These are phyloP conservation scores for Philaenus spumarius DNA, from an alignment of 1,140 invertebrate species.

Conservation along the genomic window DNA sequence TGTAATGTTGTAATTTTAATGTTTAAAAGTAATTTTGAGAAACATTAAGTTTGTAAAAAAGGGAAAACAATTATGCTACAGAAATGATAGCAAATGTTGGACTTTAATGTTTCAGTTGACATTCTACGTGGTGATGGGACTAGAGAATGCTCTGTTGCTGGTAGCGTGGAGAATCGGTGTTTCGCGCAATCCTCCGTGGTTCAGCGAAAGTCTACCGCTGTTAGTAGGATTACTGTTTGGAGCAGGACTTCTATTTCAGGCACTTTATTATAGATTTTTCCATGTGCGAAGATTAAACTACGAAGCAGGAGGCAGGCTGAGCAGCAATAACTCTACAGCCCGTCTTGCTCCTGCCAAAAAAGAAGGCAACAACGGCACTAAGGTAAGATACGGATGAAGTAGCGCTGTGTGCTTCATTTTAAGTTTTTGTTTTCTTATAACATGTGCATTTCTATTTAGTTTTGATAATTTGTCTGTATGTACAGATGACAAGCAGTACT, in stretches of 20 bases:
- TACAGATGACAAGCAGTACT: too few relatives aligned
- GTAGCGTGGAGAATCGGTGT: slow-evolving; percentile 47
- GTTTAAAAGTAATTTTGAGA: too few relatives aligned
- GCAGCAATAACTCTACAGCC: slow-evolving; percentile 23
- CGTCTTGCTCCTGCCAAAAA: slow-evolving; percentile 2
- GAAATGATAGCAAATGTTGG: too few relatives aligned
- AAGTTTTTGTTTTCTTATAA: too few relatives aligned
- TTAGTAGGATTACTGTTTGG: slow-evolving; percentile 59
- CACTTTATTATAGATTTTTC: slow-evolving; percentile 64
- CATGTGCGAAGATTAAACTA: slow-evolving; percentile 41
- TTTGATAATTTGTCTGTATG: too few relatives aligned
- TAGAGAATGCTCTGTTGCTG: slow-evolving; percentile 75
- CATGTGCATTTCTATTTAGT: too few relatives aligned
- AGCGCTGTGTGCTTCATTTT: too few relatives aligned
- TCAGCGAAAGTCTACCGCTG: slow-evolving; percentile 43
- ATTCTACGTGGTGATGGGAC: slow-evolving; percentile 87
- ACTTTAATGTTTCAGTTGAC: slow-evolving; percentile 51
- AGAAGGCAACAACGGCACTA: slow-evolving; percentile 5
- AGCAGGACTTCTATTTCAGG: slow-evolving; percentile 75
- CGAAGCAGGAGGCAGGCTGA: slow-evolving; percentile 48
- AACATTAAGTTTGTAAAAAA: too few relatives aligned
- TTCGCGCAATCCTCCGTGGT: slow-evolving; percentile 38
- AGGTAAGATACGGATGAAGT: slow-evolving; percentile 7
- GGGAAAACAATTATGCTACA: too few relatives aligned
- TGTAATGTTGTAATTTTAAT: slow-evolving; percentile 6